These are phyloP conservation scores for Drosophila virilis DNA, from an alignment of 1,140 invertebrate genomes.

Conservation along the genomic window DNA sequence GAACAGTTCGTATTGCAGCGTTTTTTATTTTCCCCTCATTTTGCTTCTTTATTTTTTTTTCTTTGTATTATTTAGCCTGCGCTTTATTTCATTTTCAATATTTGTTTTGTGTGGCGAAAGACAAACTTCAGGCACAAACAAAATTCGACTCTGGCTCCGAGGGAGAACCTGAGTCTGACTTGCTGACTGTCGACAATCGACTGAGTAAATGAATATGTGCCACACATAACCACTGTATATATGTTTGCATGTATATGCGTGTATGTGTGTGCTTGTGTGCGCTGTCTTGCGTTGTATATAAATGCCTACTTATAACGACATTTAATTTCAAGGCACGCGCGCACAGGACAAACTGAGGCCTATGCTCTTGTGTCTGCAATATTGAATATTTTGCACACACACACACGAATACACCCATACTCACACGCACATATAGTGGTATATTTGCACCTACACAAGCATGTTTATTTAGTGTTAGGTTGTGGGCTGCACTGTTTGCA, in stretches of 20 bases:
- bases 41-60: slow-evolving; percentile 17
- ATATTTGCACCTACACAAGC: slow-evolving; percentile 72
- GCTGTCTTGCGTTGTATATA: slow-evolving; percentile 68
- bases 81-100: slow-evolving; percentile 79
- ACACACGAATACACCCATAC: slow-evolving; percentile 26
- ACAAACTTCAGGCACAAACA: slow-evolving; percentile 53
- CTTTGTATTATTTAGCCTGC: slow-evolving; percentile 63
- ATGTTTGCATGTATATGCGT: slow-evolving; percentile 19
- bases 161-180: slow-evolving; percentile 16
- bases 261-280: slow-evolving; percentile 3
- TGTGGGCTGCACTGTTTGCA: slow-evolving; percentile 59
- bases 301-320: slow-evolving; percentile 81
- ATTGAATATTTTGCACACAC: slow-evolving; percentile 70
- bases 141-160: slow-evolving; percentile 18
- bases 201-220: slow-evolving; percentile 54
- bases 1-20: not conserved
- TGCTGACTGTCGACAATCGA: slow-evolving; percentile 39
- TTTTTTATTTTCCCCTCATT: slow-evolving; percentile 10
- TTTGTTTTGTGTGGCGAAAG: slow-evolving; percentile 76
- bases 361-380: slow-evolving; percentile 65
- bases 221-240: slow-evolving; percentile 20
- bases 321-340: slow-evolving; percentile 81
- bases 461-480: slow-evolving; percentile 70
- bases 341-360: slow-evolving; percentile 43
- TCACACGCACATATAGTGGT: slow-evolving; percentile 3